Evolutionary conservation across 1,140 invertebrate species (phyloP).

Genomic region (Drosophila arawakana): DNA sequence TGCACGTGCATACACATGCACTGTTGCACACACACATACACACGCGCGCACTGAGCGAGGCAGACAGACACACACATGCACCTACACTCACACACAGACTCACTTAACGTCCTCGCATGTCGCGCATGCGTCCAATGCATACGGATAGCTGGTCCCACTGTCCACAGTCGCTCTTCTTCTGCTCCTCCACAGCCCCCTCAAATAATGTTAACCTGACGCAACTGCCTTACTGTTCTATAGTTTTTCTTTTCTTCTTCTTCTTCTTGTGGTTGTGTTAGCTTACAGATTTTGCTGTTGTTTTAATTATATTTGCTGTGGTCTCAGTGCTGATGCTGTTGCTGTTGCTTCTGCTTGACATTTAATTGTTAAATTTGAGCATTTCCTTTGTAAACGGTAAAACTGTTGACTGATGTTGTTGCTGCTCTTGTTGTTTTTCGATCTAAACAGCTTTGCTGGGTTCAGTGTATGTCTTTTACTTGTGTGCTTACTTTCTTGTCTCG

Average conservation of each 20-base stretch:
- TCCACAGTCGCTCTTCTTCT: conserved; percentile 13
- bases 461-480: conserved; percentile 38
- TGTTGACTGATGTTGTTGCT: conserved; percentile 30
- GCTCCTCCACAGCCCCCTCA: background rate
- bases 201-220: conserved; percentile 4
- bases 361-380: conserved; percentile 71
- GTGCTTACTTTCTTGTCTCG: conserved; percentile 27
- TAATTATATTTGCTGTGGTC: conserved; percentile 16
- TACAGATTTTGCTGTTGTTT: conserved; percentile 42
- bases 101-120: conserved; percentile 63
- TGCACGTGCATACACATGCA: conserved; percentile 26
- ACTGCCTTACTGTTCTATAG: conserved; percentile 4
- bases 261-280: conserved; percentile 43
- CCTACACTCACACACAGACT: conserved; percentile 47
- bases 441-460: conserved; percentile 13
- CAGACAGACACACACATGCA: conserved; percentile 47
- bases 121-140: conserved; percentile 71
- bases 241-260: background rate
- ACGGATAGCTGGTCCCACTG: conserved; percentile 36
- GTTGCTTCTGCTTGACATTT: conserved; percentile 63
- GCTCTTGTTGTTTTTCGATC: conserved; percentile 20
- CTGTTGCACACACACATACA: conserved; percentile 20
- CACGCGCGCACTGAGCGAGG: conserved; percentile 30
- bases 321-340: conserved; percentile 22
- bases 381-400: conserved; percentile 1